These are phyloP conservation scores for Ctena decussata DNA, from an alignment of 2,888 invertebrate species.

Conservation along the genomic window DNA sequence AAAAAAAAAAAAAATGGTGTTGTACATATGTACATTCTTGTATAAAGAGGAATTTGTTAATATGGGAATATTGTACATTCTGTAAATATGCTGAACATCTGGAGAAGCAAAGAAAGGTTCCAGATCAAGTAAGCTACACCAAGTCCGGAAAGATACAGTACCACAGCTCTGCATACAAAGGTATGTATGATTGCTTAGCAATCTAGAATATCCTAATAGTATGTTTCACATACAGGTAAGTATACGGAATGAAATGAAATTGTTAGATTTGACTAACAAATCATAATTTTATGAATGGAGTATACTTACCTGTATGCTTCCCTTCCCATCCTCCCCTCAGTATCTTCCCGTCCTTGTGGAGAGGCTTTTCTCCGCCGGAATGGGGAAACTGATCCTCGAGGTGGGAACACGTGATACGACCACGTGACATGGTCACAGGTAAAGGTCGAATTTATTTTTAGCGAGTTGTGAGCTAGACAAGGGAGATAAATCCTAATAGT, in stretches of 20 bases:
- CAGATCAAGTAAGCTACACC: not conserved
- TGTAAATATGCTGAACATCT: not conserved
- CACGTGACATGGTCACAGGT: not conserved
- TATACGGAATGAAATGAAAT: slow-evolving; percentile 30
- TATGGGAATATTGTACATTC: not conserved
- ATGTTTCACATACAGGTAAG: slow-evolving; percentile 24
- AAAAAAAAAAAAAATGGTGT: not conserved
- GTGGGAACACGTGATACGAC: not conserved
- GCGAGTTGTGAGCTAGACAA: slow-evolving; percentile 3
- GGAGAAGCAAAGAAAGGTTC: not conserved
- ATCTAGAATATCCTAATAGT: slow-evolving; percentile 32
- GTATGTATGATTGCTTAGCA: slow-evolving; percentile 22
- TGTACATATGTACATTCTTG: not conserved
- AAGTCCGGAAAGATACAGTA: not conserved
- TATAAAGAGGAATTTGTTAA: not conserved
- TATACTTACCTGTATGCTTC: slow-evolving; percentile 40
- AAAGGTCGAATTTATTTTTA: not conserved
- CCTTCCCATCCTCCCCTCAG: slow-evolving; percentile 13
- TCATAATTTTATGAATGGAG: slow-evolving; percentile 46
- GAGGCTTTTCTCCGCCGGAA: not conserved
- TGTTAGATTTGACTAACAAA: slow-evolving; percentile 24
- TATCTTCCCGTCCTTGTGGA: slow-evolving; percentile 3
- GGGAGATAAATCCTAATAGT: slow-evolving; percentile 12
- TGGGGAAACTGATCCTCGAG: not conserved
- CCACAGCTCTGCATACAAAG: not conserved